A percentile compares a stretch with the other conserved stretches of the same genome.
phyloP scores from a whole-genome alignment of 1,140 invertebrate genomes.

The Melanaphis sacchari region DNA sequence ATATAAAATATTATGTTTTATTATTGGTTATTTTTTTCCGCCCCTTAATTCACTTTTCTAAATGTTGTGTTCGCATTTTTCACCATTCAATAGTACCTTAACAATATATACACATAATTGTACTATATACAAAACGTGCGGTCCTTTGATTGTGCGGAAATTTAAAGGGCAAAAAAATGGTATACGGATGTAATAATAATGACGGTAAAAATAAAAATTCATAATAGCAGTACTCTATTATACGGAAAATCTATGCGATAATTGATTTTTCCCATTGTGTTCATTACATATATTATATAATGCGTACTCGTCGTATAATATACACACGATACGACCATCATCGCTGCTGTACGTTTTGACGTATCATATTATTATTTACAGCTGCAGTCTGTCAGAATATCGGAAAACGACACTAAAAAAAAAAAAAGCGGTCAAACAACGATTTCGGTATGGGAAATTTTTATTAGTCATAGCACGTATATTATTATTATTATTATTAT shows the following conservation, averaged over 20 bases:
- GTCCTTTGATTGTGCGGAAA: not conserved
- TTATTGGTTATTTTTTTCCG: conserved; percentile 29
- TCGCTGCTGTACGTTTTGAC: not conserved
- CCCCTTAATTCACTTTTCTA: not conserved
- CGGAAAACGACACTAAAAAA: not conserved
- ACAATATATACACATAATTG: not conserved
- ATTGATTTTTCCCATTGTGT: conserved; percentile 12
- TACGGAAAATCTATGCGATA: not conserved
- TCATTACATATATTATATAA: not conserved
- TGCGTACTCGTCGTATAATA: not conserved
- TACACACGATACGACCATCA: not conserved
- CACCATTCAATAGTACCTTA: conserved; percentile 9
- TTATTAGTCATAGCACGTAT: not conserved
- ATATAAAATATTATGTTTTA: not conserved
- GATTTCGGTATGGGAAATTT: conserved; percentile 1
- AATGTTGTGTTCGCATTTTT: not conserved
- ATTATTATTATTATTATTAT: not conserved
- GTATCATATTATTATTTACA: not conserved
- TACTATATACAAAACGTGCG: not conserved
- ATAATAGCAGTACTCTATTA: not conserved
- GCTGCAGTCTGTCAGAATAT: not conserved
- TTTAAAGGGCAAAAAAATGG: not conserved
- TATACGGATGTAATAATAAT: not conserved
- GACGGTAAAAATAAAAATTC: not conserved
- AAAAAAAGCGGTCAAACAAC: not conserved